These are phyloP conservation scores for Eudasyphora cyanicolor DNA, from an alignment of 2,888 invertebrate species.

Conservation along the genomic window DNA sequence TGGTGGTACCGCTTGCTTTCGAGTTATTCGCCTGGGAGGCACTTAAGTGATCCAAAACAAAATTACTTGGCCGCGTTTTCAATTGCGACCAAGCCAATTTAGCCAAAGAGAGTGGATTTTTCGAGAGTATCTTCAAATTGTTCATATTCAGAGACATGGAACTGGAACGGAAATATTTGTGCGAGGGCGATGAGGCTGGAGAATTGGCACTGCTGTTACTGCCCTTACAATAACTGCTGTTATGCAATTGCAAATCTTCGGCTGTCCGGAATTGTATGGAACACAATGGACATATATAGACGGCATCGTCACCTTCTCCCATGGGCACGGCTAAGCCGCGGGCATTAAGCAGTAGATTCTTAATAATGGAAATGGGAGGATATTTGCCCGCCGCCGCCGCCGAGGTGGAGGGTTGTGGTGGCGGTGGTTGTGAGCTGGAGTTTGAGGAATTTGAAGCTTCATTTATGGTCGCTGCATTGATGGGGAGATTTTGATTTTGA, in stretches of 20 bases:
- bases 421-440: slow-evolving; percentile 56
- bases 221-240: slow-evolving; percentile 89
- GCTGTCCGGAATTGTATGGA: slow-evolving; percentile 89
- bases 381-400: slow-evolving; percentile 55
- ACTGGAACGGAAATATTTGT: slow-evolving; percentile 82
- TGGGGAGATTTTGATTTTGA: slow-evolving; percentile 19
- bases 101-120: slow-evolving; percentile 75
- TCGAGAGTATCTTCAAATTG: slow-evolving; percentile 80
- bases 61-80: slow-evolving; percentile 82
- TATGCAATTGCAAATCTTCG: slow-evolving; percentile 90
- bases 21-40: slow-evolving; percentile 73
- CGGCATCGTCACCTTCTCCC: slow-evolving; percentile 83
- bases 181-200: slow-evolving; percentile 78
- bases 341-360: slow-evolving; percentile 89
- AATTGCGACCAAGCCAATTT: slow-evolving; percentile 79
- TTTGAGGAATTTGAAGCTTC: slow-evolving; percentile 64
- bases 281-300: slow-evolving; percentile 88
- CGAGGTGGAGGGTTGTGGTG: slow-evolving; percentile 44
- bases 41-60: slow-evolving; percentile 80
- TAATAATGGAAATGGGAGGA: slow-evolving; percentile 86
- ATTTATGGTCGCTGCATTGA: slow-evolving; percentile 26
- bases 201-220: slow-evolving; percentile 79
- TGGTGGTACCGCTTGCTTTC: slow-evolving; percentile 66
- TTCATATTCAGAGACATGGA: slow-evolving; percentile 83
- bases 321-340: slow-evolving; percentile 81